Percentiles rank a stretch among this genome's conserved stretches.
These are phyloP conservation scores for Sisyra terminalis DNA, from an alignment of 2,888 invertebrate genomes.

Conservation along the genomic window DNA sequence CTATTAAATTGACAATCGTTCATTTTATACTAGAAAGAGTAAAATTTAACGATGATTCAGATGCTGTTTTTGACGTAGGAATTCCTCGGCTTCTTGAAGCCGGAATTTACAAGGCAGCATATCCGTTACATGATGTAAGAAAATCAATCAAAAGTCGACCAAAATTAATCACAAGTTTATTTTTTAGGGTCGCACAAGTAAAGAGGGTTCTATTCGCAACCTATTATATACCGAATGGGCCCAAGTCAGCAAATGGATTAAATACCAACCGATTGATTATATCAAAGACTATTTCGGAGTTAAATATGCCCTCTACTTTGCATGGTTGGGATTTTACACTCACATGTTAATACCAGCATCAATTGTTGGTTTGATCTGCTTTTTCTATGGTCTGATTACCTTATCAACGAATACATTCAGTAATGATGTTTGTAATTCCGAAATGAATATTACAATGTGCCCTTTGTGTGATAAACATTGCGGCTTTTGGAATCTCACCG, in stretches of 20 bases:
- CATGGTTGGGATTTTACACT: slow-evolving; percentile 76
- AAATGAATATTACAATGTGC: slow-evolving; percentile 51
- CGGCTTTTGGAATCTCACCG: slow-evolving; percentile 53
- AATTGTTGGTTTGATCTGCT: slow-evolving; percentile 46
- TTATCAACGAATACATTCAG: slow-evolving; percentile 29
- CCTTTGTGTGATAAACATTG: slow-evolving; percentile 64
- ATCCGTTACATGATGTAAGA: slow-evolving; percentile 58
- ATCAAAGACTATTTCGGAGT: slow-evolving; percentile 65
- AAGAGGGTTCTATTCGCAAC: slow-evolving; percentile 30
- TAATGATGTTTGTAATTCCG: slow-evolving; percentile 37
- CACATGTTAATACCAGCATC: slow-evolving; percentile 64
- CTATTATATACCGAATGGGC: slow-evolving; percentile 56
- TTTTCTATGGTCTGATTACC: slow-evolving; percentile 39
- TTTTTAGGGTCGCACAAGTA: slow-evolving; percentile 35
- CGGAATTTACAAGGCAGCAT: slow-evolving; percentile 49
- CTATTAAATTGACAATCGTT: slow-evolving; percentile 47
- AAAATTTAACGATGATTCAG: slow-evolving; percentile 35
- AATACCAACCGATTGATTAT: slow-evolving; percentile 58
- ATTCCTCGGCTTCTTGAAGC: slow-evolving; percentile 48
- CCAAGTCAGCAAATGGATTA: slow-evolving; percentile 45
- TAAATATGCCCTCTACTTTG: slow-evolving; percentile 64
- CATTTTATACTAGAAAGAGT: slow-evolving; percentile 61
- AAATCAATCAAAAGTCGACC: neutral
- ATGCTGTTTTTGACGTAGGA: slow-evolving; percentile 38
- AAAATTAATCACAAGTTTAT: slow-evolving; percentile 5